A percentile compares a stretch with the other conserved stretches of the same genome.
Conservation (phyloP, 2,888 invertebrate species). For the Meiosimyza platycephala region DNA sequence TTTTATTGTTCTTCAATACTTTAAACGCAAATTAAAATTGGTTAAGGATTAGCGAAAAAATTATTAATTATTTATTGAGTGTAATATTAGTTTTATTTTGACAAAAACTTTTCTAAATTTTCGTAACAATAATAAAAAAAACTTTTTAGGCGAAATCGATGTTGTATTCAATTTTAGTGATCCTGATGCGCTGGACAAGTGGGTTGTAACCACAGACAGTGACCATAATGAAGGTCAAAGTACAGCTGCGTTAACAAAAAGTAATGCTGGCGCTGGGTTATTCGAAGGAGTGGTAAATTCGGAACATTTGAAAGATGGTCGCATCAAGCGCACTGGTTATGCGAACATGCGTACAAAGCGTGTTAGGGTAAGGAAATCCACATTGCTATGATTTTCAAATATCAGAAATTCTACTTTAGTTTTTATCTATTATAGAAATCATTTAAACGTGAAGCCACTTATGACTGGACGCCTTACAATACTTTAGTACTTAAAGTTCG, state of each 20-base stretch:
- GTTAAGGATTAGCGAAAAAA: no score
- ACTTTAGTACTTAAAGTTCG: constrained; percentile 80
- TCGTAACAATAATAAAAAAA: background rate
- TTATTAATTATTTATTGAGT: no score
- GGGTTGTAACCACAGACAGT: constrained; percentile 81
- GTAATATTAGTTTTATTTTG: no score
- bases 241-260: constrained; percentile 74
- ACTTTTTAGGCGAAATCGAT: constrained; percentile 75
- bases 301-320: constrained; percentile 83
- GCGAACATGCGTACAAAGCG: constrained; percentile 80
- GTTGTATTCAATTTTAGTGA: constrained; percentile 79
- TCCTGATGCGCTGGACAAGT: constrained; percentile 74
- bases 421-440: constrained; percentile 74
- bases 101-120: no score
- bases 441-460: constrained; percentile 77
- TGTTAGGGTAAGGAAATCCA: constrained; percentile 69
- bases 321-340: constrained; percentile 81
- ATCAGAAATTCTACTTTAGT: background rate
- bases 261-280: constrained; percentile 75
- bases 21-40: no score
- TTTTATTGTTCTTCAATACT: no score
- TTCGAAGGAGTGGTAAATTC: constrained; percentile 80
- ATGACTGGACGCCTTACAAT: constrained; percentile 84
- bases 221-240: constrained; percentile 87
- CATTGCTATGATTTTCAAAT: background rate